Conservation (phyloP, 2,888 invertebrate genomes). For the Luffia ferchaultella region DNA sequence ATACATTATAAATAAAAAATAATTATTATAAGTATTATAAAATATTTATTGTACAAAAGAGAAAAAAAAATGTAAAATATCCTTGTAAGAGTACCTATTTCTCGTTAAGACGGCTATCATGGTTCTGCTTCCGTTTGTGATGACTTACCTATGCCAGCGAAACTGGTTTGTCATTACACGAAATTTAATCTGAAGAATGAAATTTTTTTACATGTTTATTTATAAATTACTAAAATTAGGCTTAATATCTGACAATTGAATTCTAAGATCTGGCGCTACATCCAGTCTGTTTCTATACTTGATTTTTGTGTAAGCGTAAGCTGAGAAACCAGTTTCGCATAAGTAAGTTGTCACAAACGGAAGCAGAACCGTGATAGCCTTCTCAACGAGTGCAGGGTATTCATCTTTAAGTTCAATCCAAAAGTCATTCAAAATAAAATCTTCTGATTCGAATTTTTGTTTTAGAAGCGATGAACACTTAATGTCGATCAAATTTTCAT, state of each 20-base stretch:
- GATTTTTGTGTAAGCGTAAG: conserved; percentile 2
- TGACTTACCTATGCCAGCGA: too few species aligned
- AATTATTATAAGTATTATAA: too few species aligned
- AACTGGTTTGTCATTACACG: too few species aligned
- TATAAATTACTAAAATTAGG: not conserved
- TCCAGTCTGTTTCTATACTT: not conserved
- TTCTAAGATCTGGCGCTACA: not conserved
- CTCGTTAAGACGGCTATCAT: too few species aligned
- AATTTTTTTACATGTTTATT: not conserved
- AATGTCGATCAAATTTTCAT: not conserved
- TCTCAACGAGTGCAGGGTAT: not conserved
- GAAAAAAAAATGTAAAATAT: too few species aligned
- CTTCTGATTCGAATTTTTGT: not conserved
- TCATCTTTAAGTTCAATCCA: not conserved
- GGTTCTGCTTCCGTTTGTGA: too few species aligned
- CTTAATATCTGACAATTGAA: conserved; percentile 1
- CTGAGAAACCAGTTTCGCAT: not conserved
- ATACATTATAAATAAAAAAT: too few species aligned
- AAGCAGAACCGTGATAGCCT: not conserved
- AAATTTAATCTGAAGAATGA: not conserved
- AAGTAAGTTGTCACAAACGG: not conserved
- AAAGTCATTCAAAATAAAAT: not conserved
- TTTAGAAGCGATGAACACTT: not conserved
- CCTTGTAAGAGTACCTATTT: too few species aligned
- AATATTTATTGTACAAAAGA: too few species aligned